phyloP scores from a whole-genome alignment of 2,797 vertebrate species.

The Lophius americanus region DNA sequence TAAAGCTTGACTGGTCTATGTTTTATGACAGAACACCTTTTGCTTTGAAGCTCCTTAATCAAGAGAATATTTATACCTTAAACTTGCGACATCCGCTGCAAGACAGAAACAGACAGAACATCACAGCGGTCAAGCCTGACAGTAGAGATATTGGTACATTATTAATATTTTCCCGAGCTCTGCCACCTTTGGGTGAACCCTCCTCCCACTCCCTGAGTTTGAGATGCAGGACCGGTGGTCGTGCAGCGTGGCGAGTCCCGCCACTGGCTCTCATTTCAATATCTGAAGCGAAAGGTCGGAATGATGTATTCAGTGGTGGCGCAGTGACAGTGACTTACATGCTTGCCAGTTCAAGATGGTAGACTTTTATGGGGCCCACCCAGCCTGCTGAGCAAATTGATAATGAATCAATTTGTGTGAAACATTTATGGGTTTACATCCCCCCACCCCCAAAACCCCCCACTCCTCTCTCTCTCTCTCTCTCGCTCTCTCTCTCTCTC shows the following conservation, averaged over 20 bases:
- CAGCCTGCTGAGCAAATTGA: slow-evolving; percentile 65
- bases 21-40: background rate
- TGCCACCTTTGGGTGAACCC: slow-evolving; percentile 60
- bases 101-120: slow-evolving; percentile 34
- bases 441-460: no score
- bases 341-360: slow-evolving; percentile 61
- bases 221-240: slow-evolving; percentile 58
- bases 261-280: slow-evolving; percentile 71
- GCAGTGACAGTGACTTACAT: slow-evolving; percentile 64
- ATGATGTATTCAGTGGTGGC: slow-evolving; percentile 66
- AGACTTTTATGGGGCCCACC: slow-evolving; percentile 61
- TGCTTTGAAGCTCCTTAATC: slow-evolving; percentile 35
- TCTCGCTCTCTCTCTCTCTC: background rate
- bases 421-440: slow-evolving; percentile 62
- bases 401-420: slow-evolving; percentile 77
- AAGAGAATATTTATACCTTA: slow-evolving; percentile 58
- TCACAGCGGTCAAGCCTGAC: slow-evolving; percentile 57
- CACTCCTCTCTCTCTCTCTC: slow-evolving; percentile 3
- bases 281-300: slow-evolving; percentile 71
- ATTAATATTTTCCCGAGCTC: slow-evolving; percentile 61
- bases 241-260: slow-evolving; percentile 61
- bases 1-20: no score
- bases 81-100: slow-evolving; percentile 45
- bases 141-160: slow-evolving; percentile 66
- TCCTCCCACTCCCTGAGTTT: slow-evolving; percentile 51